Evolutionary conservation across 2,888 invertebrate species (phyloP).

Genomic region (Leptinotarsa peninsularis): DNA sequence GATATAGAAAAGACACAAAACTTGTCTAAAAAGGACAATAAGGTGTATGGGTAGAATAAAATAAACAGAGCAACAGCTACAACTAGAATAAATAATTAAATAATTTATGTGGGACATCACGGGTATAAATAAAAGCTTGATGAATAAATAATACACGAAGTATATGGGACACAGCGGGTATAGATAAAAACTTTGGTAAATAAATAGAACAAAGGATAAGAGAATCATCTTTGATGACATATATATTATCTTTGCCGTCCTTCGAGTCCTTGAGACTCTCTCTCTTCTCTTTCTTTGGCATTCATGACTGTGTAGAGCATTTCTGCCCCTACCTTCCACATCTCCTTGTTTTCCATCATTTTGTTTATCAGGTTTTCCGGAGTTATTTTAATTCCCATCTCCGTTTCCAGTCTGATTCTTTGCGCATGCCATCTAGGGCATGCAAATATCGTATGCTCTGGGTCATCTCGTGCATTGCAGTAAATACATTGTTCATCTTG

Average conservation of each 20-base stretch:
- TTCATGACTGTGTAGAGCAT: neutral
- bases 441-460: neutral
- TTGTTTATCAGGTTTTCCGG: neutral
- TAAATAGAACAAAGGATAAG: neutral
- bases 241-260: neutral
- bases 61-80: too few relatives aligned
- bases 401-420: neutral
- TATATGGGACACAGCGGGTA: neutral
- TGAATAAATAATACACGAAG: too few relatives aligned
- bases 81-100: too few relatives aligned
- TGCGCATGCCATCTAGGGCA: conserved; percentile 1
- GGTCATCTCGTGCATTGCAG: neutral
- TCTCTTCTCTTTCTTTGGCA: conserved; percentile 9
- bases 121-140: neutral
- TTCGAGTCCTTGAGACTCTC: neutral
- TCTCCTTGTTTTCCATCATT: neutral
- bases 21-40: too few relatives aligned
- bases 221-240: neutral
- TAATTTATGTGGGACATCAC: neutral
- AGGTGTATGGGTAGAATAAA: too few relatives aligned
- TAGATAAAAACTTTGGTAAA: neutral
- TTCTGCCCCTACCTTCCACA: neutral
- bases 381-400: neutral
- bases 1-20: too few relatives aligned
- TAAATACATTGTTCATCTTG: neutral